phyloP scores from a whole-genome alignment of 2,888 invertebrate species.

The Synergus laeviventris region DNA sequence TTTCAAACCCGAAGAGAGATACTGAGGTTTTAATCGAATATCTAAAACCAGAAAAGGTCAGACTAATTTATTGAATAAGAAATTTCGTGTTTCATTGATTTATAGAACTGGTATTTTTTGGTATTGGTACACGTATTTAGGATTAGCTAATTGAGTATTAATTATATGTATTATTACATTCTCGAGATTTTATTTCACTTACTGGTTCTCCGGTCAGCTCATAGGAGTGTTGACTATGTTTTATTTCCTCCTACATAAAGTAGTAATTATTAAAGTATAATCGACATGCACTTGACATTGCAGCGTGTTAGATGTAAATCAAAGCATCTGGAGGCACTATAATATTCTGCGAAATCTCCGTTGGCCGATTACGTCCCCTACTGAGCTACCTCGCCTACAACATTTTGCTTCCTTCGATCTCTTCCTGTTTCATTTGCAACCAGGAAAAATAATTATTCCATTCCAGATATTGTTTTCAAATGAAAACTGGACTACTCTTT shows the following conservation, averaged over 20 bases:
- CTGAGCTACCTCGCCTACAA: constrained; percentile 48
- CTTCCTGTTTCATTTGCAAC: background rate
- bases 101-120: background rate
- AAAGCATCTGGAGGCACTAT: constrained; percentile 41
- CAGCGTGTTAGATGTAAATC: constrained; percentile 4
- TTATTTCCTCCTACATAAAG: background rate
- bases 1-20: background rate
- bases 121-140: background rate
- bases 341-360: constrained; percentile 47
- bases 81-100: background rate
- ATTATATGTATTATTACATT: background rate
- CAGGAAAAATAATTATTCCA: background rate
- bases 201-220: background rate
- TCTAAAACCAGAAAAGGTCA: constrained; percentile 1
- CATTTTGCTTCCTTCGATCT: background rate
- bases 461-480: background rate
- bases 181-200: background rate
- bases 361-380: constrained; percentile 52
- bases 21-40: background rate
- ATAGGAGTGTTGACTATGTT: background rate
- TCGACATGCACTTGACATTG: constrained; percentile 26
- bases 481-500: background rate
- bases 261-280: constrained; percentile 1
- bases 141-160: background rate
- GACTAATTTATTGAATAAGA: background rate